Conservation (phyloP, 2,797 vertebrate genomes). For the Caiman crocodilus region DNA sequence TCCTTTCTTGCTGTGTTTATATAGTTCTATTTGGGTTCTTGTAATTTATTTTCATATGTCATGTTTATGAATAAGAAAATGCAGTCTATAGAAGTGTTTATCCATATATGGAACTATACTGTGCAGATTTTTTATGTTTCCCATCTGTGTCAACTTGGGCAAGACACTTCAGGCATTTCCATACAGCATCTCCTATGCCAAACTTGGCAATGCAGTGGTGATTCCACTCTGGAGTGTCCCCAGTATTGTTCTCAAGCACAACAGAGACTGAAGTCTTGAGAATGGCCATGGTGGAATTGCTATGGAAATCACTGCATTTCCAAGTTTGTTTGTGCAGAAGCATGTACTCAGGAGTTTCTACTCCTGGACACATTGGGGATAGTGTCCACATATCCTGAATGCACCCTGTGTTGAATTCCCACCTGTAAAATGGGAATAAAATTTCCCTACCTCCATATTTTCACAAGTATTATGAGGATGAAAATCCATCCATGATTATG, state of each 20-base stretch:
- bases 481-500: not conserved
- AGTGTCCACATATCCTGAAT: not conserved
- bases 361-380: no score
- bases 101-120: constrained; percentile 21
- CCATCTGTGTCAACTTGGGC: not conserved
- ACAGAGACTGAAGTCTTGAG: no score
- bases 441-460: not conserved
- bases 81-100: constrained; percentile 57
- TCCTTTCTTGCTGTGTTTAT: constrained; percentile 72
- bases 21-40: constrained; percentile 69
- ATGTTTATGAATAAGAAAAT: constrained; percentile 74
- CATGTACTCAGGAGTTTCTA: no score
- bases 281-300: no score
- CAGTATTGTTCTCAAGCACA: no score
- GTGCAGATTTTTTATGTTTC: constrained; percentile 46
- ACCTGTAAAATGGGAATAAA: not conserved
- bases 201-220: no score
- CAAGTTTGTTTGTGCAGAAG: no score
- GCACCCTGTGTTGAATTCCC: not conserved
- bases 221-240: no score
- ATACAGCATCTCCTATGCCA: no score
- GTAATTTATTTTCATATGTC: constrained; percentile 77
- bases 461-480: not conserved
- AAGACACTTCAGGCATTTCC: not conserved
- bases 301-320: no score